Evolutionary conservation across 2,113 vertebrate genomes (phyloP).

Genomic region (Greenwoodochromis staneri): DNA sequence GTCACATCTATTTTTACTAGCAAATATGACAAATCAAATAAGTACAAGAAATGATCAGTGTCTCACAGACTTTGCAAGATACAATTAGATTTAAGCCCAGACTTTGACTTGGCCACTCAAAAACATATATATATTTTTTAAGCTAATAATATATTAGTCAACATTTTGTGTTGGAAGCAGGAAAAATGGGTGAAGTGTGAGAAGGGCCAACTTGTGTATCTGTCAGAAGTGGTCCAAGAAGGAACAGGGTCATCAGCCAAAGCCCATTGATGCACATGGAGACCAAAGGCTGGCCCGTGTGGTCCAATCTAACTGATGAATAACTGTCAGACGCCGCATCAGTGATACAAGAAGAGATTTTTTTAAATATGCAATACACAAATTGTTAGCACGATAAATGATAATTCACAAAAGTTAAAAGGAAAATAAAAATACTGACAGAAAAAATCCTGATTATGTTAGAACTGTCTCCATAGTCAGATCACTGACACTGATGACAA

Average conservation of each 20-base stretch:
- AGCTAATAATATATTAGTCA: background rate
- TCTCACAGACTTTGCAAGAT: background rate
- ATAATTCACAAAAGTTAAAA: background rate
- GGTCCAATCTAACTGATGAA: background rate
- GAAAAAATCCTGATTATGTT: background rate
- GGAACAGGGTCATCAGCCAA: background rate
- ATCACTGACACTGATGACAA: background rate
- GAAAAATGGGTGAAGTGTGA: background rate
- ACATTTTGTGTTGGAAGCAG: background rate
- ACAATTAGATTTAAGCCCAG: background rate
- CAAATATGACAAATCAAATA: background rate
- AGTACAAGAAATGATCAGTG: background rate
- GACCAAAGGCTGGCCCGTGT: background rate
- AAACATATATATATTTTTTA: background rate
- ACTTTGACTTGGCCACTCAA: background rate
- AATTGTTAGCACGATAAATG: background rate
- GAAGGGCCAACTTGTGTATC: background rate
- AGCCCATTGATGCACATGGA: background rate
- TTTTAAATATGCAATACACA: background rate
- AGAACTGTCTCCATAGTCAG: background rate
- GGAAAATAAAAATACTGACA: background rate
- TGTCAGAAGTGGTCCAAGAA: background rate
- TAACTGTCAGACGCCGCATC: background rate
- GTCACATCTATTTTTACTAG: background rate
- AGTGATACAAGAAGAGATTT: background rate